These are phyloP conservation scores for Ctena decussata DNA, from an alignment of 2,888 invertebrate species.

Conservation along the genomic window DNA sequence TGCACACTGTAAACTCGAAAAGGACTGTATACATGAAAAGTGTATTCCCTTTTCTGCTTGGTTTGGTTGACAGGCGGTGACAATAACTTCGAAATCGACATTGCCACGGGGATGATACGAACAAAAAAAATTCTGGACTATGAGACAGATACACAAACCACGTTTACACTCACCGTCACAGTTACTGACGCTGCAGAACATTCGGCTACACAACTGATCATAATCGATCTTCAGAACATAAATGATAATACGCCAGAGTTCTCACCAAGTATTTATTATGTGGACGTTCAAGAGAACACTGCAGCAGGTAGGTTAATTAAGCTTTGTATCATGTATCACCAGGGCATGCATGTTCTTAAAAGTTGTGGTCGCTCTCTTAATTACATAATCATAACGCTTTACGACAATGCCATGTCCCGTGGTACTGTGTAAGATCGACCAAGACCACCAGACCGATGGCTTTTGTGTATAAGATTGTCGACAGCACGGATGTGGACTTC, in stretches of 20 bases:
- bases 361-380: no score
- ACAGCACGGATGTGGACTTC: no score
- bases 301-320: constrained; percentile 40
- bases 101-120: background rate
- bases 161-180: background rate
- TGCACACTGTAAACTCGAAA: no score
- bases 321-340: no score
- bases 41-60: no score
- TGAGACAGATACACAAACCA: background rate
- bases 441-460: no score
- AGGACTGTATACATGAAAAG: no score
- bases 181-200: background rate
- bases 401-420: no score
- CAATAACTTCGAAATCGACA: background rate
- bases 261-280: constrained; percentile 49
- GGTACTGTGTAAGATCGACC: no score
- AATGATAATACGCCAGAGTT: constrained; percentile 61
- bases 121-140: background rate
- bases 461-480: no score
- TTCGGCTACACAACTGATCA: background rate
- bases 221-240: background rate
- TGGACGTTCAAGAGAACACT: constrained; percentile 69
- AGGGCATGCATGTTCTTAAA: no score
- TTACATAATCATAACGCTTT: no score
- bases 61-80: background rate